phyloP scores from a whole-genome alignment of 30 jellyfish, hydroid and myxozoan genomes.

The Turritopsis rubra region DNA sequence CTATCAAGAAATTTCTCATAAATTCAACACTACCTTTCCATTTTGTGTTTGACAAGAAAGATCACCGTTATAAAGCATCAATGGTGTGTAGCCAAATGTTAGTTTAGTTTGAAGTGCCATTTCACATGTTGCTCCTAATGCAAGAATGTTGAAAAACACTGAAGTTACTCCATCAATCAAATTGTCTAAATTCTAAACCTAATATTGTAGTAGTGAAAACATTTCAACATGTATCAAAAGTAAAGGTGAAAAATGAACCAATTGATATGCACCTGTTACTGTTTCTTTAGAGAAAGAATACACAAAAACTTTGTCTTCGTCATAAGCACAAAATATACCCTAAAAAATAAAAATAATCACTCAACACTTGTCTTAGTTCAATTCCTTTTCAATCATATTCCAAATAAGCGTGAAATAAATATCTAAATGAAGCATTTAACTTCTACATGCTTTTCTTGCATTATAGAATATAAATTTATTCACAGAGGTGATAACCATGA shows the following conservation, averaged over 20 bases:
- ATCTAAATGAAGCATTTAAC: too few species aligned
- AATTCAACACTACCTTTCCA: slow-evolving; percentile 57
- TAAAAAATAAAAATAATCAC: slow-evolving; percentile 1
- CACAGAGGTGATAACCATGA: background rate
- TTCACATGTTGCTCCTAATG: slow-evolving; percentile 42
- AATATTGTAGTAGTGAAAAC: too few species aligned
- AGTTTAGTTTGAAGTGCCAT: slow-evolving; percentile 67
- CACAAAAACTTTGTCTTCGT: slow-evolving; percentile 64
- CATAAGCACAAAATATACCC: slow-evolving; percentile 89
- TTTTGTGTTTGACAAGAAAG: slow-evolving; percentile 84
- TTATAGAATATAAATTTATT: background rate
- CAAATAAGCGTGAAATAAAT: too few species aligned
- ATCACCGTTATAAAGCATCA: slow-evolving; percentile 81
- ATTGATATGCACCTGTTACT: slow-evolving; percentile 24
- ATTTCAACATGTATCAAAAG: background rate
- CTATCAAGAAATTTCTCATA: background rate
- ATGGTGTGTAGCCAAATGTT: slow-evolving; percentile 69
- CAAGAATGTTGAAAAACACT: too few species aligned
- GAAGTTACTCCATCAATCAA: too few species aligned
- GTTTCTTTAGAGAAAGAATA: slow-evolving; percentile 33
- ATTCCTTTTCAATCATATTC: too few species aligned
- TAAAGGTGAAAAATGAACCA: background rate
- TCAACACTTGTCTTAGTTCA: background rate
- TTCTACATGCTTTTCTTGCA: background rate
- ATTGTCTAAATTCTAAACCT: too few species aligned